Conservation (phyloP, 2,113 vertebrate genomes). For the Isichthys henryi region DNA sequence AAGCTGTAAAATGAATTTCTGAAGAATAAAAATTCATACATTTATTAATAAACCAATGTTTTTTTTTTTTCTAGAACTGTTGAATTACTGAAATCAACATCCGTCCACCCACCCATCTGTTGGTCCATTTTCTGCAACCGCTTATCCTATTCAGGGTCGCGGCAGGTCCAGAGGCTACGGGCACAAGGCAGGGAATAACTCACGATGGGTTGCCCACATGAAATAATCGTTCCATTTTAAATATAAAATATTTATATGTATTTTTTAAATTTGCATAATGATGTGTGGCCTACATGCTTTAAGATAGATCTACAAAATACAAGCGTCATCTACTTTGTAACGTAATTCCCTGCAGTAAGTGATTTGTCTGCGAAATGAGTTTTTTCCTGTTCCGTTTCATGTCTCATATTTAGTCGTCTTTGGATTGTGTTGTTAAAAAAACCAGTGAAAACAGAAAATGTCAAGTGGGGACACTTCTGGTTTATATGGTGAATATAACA, state of each 20-base stretch:
- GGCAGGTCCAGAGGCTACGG: neutral
- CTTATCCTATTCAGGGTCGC: neutral
- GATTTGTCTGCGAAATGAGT: neutral
- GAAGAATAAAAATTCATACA: neutral
- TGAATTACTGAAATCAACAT: neutral
- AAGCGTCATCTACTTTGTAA: neutral
- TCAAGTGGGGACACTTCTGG: neutral
- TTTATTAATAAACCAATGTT: neutral
- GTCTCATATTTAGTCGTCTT: neutral
- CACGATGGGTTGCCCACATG: too few relatives aligned
- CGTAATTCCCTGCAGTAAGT: neutral
- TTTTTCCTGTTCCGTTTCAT: neutral
- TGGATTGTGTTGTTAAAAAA: neutral
- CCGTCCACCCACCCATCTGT: neutral
- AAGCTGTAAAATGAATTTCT: neutral
- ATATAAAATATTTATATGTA: neutral
- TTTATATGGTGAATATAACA: neutral
- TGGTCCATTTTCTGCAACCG: neutral
- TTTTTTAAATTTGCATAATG: neutral
- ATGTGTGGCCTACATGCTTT: neutral
- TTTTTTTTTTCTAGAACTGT: neutral
- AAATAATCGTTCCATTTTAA: too few relatives aligned
- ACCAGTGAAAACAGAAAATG: neutral
- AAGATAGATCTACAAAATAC: neutral
- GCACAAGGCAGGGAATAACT: too few relatives aligned